Evolutionary conservation across 2,888 invertebrate genomes (phyloP).

Genomic region (Gymnocheta viridis): DNA sequence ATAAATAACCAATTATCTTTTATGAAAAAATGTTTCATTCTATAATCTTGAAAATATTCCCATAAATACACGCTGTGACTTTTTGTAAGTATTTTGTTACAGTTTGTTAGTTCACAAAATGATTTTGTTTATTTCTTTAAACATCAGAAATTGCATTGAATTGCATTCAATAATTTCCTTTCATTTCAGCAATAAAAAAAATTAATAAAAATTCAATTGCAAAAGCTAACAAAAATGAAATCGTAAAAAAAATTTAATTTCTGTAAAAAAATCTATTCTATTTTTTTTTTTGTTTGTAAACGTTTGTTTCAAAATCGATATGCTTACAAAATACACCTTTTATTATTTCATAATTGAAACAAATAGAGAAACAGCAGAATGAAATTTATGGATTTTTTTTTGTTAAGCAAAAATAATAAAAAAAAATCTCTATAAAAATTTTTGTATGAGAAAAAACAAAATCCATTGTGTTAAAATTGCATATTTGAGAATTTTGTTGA

Average conservation of each 20-base stretch:
- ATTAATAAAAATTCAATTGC: constrained; percentile 7
- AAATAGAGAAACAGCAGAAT: constrained; percentile 9
- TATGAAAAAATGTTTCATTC: too few species aligned
- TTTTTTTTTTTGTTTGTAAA: not conserved
- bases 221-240: constrained; percentile 8
- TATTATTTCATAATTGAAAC: constrained; percentile 57
- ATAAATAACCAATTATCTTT: too few species aligned
- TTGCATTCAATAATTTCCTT: constrained; percentile 6
- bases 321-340: constrained; percentile 42
- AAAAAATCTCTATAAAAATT: constrained; percentile 4
- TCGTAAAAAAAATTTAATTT: constrained; percentile 12
- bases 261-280: not conserved
- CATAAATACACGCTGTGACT: not conserved
- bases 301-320: constrained; percentile 31
- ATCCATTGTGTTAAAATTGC: constrained; percentile 50
- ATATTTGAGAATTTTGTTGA: constrained; percentile 46
- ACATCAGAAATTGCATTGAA: not conserved
- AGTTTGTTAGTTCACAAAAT: not conserved
- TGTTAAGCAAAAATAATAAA: not conserved
- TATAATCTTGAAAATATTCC: not conserved
- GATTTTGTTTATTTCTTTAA: not conserved
- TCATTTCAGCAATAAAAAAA: constrained; percentile 12
- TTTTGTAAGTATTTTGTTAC: not conserved
- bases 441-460: not conserved
- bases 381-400: constrained; percentile 58